Percentiles rank a stretch among this genome's conserved stretches.
Conservation (phyloP, 2,888 invertebrate genomes). For the Drosophila setosimentum region DNA sequence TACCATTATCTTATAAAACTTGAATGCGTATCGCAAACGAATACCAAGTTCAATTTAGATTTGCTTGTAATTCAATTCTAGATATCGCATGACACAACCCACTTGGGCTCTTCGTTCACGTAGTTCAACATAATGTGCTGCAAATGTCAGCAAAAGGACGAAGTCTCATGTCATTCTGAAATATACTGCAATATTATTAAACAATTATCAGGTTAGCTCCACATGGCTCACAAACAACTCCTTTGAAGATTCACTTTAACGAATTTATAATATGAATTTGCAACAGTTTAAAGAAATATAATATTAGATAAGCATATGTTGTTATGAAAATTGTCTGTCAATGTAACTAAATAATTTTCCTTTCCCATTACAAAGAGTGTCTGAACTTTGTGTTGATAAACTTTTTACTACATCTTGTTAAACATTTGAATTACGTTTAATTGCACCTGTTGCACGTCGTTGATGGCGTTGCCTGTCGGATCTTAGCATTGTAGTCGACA, state of each 20-base stretch:
- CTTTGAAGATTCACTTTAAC: background rate
- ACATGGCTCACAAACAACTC: background rate
- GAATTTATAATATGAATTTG: background rate
- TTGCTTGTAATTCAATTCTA: slow-evolving; percentile 10
- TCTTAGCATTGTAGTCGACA: slow-evolving; percentile 16
- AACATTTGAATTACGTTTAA: slow-evolving; percentile 53
- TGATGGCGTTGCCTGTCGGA: slow-evolving; percentile 28
- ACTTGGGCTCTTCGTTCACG: background rate
- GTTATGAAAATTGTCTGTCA: background rate
- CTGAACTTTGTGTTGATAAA: background rate
- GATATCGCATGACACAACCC: slow-evolving; percentile 15
- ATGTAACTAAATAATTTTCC: background rate
- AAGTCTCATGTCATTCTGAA: too few species aligned
- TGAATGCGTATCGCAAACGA: background rate
- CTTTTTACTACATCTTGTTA: slow-evolving; percentile 31
- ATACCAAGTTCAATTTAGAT: background rate
- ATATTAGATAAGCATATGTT: background rate
- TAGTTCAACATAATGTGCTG: background rate
- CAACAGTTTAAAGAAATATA: background rate
- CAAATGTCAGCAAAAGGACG: background rate
- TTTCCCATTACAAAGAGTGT: slow-evolving; percentile 8
- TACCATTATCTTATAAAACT: background rate
- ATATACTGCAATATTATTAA: background rate
- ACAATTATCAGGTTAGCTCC: background rate
- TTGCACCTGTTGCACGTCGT: slow-evolving; percentile 55